Percentiles rank a stretch among this genome's conserved stretches.
These are phyloP conservation scores for Sinhomidia bicolor DNA, from an alignment of 2,888 invertebrate species.

Conservation along the genomic window DNA sequence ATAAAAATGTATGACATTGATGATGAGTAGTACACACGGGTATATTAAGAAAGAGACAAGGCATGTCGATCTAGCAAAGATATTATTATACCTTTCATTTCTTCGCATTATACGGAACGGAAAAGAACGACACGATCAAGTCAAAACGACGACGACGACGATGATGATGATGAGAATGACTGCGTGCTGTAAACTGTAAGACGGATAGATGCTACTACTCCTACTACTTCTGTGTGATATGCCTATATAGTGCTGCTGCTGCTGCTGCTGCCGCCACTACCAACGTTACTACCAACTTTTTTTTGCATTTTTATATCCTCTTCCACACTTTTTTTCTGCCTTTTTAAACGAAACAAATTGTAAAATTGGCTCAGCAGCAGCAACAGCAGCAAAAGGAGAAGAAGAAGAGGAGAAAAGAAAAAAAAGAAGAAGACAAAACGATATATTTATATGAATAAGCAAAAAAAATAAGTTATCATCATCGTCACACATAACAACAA, in stretches of 20 bases:
- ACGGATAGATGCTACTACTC: too few species aligned
- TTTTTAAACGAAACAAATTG: slow-evolving; percentile 43
- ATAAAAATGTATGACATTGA: neutral
- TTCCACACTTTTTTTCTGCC: slow-evolving; percentile 15
- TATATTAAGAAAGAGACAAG: neutral
- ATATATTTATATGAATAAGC: slow-evolving; percentile 33
- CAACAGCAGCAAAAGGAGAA: too few species aligned
- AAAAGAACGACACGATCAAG: slow-evolving; percentile 34
- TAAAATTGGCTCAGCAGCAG: slow-evolving; percentile 51
- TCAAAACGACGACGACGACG: neutral
- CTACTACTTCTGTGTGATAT: too few species aligned
- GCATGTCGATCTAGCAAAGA: neutral
- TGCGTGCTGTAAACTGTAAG: neutral
- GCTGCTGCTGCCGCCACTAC: slow-evolving; percentile 1
- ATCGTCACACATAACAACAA: neutral
- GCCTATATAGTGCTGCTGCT: neutral
- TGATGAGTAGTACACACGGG: neutral
- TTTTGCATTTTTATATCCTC: slow-evolving; percentile 22
- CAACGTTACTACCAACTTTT: neutral
- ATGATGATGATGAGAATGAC: slow-evolving; percentile 18
- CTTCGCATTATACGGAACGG: neutral
- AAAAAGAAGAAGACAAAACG: neutral
- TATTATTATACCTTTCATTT: slow-evolving; percentile 8
- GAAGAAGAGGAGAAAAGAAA: neutral
- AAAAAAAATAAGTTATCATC: slow-evolving; percentile 14